Conservation (phyloP, 1,140 invertebrate genomes). For the Drosophila varians region DNA sequence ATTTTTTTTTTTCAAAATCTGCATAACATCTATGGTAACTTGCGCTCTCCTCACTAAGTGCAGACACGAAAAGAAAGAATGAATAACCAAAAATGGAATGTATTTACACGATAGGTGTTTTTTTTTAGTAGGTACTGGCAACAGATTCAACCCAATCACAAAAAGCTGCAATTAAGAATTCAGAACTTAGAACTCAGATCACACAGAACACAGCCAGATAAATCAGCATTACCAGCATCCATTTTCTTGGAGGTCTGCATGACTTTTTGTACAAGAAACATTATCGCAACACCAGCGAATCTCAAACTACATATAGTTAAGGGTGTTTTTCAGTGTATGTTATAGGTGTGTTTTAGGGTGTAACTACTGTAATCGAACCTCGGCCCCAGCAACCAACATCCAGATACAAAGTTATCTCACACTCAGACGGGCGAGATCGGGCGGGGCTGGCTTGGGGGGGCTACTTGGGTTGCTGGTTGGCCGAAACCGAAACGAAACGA, state of each 20-base stretch:
- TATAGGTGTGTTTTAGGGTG: slow-evolving; percentile 13
- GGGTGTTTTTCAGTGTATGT: slow-evolving; percentile 19
- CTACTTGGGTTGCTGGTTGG: slow-evolving; percentile 41
- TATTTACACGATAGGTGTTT: slow-evolving; percentile 50
- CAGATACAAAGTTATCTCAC: slow-evolving; percentile 60
- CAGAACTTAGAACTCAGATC: slow-evolving; percentile 44
- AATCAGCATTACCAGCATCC: slow-evolving; percentile 27
- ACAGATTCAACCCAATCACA: slow-evolving; percentile 42
- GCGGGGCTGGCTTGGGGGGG: background rate
- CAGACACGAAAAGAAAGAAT: slow-evolving; percentile 36
- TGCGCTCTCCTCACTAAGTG: slow-evolving; percentile 58
- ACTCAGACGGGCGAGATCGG: slow-evolving; percentile 28
- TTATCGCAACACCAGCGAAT: slow-evolving; percentile 68
- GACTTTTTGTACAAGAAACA: slow-evolving; percentile 33
- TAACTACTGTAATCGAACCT: slow-evolving; percentile 55
- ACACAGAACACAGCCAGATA: slow-evolving; percentile 67
- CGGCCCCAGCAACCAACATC: slow-evolving; percentile 62
- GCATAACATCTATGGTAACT: slow-evolving; percentile 37
- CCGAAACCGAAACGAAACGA: slow-evolving; percentile 41
- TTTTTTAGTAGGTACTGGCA: background rate
- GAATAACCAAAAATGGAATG: slow-evolving; percentile 10
- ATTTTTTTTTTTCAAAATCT: slow-evolving; percentile 25
- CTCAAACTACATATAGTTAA: slow-evolving; percentile 50
- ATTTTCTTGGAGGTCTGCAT: slow-evolving; percentile 28
- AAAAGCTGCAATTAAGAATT: slow-evolving; percentile 57